Evolutionary conservation across 1,140 invertebrate species (phyloP), one percentile per base, ranked within the genome.

Genomic region (Colletes latitarsis): DNA sequence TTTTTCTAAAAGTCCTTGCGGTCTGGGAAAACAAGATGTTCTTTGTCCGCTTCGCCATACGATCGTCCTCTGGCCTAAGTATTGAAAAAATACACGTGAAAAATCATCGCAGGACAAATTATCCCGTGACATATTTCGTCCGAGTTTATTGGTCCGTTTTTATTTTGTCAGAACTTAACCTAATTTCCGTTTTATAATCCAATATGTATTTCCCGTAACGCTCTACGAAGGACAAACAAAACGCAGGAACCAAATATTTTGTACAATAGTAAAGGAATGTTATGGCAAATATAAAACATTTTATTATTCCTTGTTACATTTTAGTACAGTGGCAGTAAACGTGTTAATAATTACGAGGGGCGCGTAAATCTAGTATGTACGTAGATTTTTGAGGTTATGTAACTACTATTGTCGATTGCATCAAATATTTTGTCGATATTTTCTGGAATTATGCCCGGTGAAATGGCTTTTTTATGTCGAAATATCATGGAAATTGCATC

Each of bases 1-100:
- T 79, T 79, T 73, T 79, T 57, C 58, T 52, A 79, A 57, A 66
- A 79, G 77, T 79, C 70, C 49, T 79, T 49, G 8, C 21, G 15
- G 41, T 79, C 58, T 79, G 52, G 30, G 41, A 79, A 79, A 79
- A 79, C 70, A 79, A 64, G 6, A 12, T 79, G 70, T 58, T 43
- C 41, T 55, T 73, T 64, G 49, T 73, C 41, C 69, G 6, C 12
- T 17, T 0, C 4, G 17, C 41, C 60, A 64, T 57, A 66, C 19
- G 60, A 73, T 49, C 14, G 30, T 52, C 19, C n/a, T 53, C 60
- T 21, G 1, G 4, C 15, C 19, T 21, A 14, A 49, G 8, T 19
- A 8, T n/a, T 21, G 64, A 49, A 21, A 67, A 67, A 67, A 67
- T 49, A 67, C 15, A 0, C 6, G 49, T 64, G 6, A 15, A 30